Percentiles rank a stretch among this genome's conserved stretches.
phyloP scores from a whole-genome alignment of 2,113 vertebrate genomes.

The Tiliqua scincoides region DNA sequence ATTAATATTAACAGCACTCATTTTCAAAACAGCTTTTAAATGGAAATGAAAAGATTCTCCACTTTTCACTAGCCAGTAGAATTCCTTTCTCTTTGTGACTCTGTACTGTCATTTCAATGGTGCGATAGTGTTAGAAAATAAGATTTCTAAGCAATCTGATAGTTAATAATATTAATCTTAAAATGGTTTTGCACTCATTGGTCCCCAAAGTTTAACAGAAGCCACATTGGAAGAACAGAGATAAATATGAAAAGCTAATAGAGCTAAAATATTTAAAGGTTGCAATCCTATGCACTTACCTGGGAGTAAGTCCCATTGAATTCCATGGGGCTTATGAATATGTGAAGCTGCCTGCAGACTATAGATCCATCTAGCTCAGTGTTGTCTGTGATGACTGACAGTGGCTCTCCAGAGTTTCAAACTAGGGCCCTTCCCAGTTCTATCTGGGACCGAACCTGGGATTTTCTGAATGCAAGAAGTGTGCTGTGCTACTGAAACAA shows the following conservation, averaged over 20 bases:
- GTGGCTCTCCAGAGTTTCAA: too few relatives aligned
- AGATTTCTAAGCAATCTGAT: background rate
- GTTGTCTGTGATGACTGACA: too few relatives aligned
- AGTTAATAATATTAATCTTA: background rate
- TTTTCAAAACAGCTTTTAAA: constrained; percentile 3
- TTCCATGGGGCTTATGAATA: too few relatives aligned
- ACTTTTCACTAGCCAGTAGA: background rate
- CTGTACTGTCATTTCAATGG: background rate
- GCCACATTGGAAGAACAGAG: background rate
- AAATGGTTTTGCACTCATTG: background rate
- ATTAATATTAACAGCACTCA: background rate
- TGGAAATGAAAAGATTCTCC: background rate
- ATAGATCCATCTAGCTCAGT: too few relatives aligned
- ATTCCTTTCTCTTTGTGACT: constrained; percentile 1
- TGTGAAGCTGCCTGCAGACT: too few relatives aligned
- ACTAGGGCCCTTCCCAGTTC: too few relatives aligned
- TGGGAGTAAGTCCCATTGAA: too few relatives aligned
- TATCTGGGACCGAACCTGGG: too few relatives aligned
- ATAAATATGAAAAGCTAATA: background rate
- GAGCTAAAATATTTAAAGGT: background rate
- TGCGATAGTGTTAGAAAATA: background rate
- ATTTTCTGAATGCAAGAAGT: too few relatives aligned
- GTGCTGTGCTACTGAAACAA: too few relatives aligned
- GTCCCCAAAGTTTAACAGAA: background rate
- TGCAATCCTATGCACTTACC: too few relatives aligned